Evolutionary conservation across 2,888 invertebrate species (phyloP), one percentile per base, ranked within the genome.

Genomic region (Chrysolina haemoptera): DNA sequence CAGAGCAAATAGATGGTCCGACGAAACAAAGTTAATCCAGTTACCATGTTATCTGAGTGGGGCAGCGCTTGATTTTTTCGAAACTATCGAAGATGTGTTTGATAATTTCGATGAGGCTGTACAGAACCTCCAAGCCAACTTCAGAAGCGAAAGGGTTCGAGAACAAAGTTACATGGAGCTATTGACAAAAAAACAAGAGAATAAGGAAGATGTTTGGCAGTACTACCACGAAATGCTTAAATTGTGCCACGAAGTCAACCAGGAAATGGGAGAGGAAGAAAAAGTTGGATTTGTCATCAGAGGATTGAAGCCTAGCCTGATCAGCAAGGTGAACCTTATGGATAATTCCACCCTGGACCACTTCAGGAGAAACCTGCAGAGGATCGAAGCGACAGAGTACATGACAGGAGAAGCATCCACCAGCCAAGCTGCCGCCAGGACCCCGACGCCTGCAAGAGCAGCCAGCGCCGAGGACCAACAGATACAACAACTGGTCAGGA

Each of bases 21-120:
- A 64, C 11, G 63, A 41, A 18, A 64, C 41, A 6, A 64, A 64
- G 20, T 43, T 64, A 11, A 20, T 64, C 10, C 40, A 62, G 35
- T 18, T 35, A 40, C 62, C 62, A 40, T 62, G 40, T 9, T 62
- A 62, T 11, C 20, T 64, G 3, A 43, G 43, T 5, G 63, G 63
- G 12, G 63, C 63, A 1, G 63, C 41, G 12, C 63, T 64, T 16
- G 46, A 64, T 43, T 64, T 20, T 20, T 64, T 43, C 20, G 63
- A 64, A 3, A 64, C 63, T 0, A 64, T 64, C 20, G 43, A 43
- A 16, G 63, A 64, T 11, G 63, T 5, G 11, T 43, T 16, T 18
- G 63, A 16, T 11, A 11, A 18, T 43, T 64, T 64, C 20, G 18
- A n/a, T n/a, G n/a, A n/a, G n/a, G n/a, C n/a, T n/a, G n/a, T n/a